Percentiles rank a stretch among this genome's conserved stretches.
phyloP scores from a whole-genome alignment of 92 coral and sea anemone species.

The Pocillopora grandis region DNA sequence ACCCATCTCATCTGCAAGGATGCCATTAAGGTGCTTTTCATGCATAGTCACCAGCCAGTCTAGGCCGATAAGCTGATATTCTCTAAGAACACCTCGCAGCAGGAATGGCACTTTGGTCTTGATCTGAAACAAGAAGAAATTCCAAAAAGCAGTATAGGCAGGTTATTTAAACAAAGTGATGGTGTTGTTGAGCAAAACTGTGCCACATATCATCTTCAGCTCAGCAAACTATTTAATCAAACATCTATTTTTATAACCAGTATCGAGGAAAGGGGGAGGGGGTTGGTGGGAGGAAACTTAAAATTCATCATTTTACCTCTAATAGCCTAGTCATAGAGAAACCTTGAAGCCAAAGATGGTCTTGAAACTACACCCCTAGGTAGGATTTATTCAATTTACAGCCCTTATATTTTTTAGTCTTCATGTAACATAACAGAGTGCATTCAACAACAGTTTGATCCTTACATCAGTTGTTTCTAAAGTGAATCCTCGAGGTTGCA shows the following conservation, averaged over 20 bases:
- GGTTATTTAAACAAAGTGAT: too few species aligned
- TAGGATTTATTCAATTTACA: background rate
- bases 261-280: too few species aligned
- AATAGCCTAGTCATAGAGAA: too few species aligned
- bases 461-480: constrained; percentile 95
- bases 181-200: too few species aligned
- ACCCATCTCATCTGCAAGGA: constrained; percentile 98
- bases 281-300: too few species aligned
- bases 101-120: constrained; percentile 92
- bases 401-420: background rate
- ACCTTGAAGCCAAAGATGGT: too few species aligned
- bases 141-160: background rate
- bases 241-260: too few species aligned
- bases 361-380: too few species aligned
- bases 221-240: too few species aligned
- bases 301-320: too few species aligned
- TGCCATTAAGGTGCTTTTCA: constrained; percentile 91
- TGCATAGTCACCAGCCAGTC: constrained; percentile 99
- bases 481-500: constrained; percentile 97
- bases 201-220: too few species aligned
- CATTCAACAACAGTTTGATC: background rate
- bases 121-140: constrained; percentile 47
- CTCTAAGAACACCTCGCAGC: constrained; percentile 86
- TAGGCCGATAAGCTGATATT: constrained; percentile 94
- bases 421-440: too few species aligned